A percentile compares a stretch with the other conserved stretches of the same genome.
Conservation (phyloP, 2,113 vertebrate genomes). For the Anthoscopus minutus region DNA sequence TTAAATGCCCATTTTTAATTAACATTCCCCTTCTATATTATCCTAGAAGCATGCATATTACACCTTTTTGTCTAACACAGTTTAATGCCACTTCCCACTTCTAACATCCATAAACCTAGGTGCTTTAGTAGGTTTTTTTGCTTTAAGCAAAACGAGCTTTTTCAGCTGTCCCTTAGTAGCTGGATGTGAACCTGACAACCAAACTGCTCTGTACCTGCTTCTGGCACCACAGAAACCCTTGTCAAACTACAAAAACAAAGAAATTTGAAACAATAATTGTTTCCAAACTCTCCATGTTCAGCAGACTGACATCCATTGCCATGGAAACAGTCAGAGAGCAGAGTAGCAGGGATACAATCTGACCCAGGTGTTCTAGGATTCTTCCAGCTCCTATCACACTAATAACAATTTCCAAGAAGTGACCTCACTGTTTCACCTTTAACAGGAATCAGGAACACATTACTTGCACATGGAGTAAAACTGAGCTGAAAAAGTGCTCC, state of each 20-base stretch:
- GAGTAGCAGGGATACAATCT: background rate
- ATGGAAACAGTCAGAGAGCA: background rate
- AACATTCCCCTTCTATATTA: background rate
- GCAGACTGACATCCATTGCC: background rate
- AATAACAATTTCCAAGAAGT: background rate
- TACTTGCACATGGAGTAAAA: background rate
- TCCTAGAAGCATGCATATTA: background rate
- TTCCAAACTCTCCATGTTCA: background rate
- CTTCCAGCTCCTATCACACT: background rate
- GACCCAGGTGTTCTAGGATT: background rate
- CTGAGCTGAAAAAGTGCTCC: background rate
- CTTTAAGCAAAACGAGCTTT: background rate
- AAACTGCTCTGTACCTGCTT: background rate
- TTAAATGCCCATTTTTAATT: background rate
- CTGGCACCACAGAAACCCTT: background rate
- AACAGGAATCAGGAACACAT: background rate
- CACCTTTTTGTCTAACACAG: background rate
- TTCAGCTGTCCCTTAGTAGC: background rate
- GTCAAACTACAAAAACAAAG: background rate
- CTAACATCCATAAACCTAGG: background rate
- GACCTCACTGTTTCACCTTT: background rate
- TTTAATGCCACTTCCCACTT: background rate
- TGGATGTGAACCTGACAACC: background rate
- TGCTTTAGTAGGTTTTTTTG: background rate
- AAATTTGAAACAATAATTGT: background rate